A percentile compares a stretch with the other conserved stretches of the same genome.
Evolutionary conservation across 2,113 vertebrate genomes (phyloP).

Genomic region (Odocoileus virginianus): DNA sequence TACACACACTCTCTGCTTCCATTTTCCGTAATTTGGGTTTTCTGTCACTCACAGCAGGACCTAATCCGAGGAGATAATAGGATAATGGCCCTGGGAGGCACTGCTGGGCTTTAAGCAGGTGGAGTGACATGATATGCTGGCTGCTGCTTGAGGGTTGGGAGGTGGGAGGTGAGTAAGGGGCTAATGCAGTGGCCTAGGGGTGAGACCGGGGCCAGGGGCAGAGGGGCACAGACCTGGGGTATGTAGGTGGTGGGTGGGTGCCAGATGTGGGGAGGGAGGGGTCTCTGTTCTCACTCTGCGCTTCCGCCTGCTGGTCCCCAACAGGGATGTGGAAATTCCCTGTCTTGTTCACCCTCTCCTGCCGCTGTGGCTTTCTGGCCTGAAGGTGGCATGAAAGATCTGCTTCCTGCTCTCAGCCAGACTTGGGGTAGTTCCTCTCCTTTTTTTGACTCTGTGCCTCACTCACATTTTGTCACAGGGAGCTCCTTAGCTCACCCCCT

Average conservation of each 20-base stretch:
- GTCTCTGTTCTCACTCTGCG: fast-evolving
- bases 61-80: neutral
- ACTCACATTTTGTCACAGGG: neutral
- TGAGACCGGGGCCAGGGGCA: neutral
- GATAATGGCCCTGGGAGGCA: neutral
- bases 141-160: neutral
- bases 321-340: too few relatives aligned
- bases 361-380: neutral
- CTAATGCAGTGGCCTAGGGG: fast-evolving
- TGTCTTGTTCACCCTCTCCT: neutral
- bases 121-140: neutral
- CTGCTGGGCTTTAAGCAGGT: neutral
- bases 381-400: neutral
- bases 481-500: neutral
- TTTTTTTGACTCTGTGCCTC: too few relatives aligned
- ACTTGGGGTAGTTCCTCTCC: too few relatives aligned
- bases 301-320: neutral
- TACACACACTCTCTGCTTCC: neutral
- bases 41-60: neutral
- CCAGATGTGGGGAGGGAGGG: neutral
- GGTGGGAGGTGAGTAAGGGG: neutral
- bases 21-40: neutral
- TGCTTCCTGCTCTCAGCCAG: neutral
- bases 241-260: neutral
- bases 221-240: neutral